Conservation (phyloP, 2,113 vertebrate genomes). For the Engraulis encrasicolus region DNA sequence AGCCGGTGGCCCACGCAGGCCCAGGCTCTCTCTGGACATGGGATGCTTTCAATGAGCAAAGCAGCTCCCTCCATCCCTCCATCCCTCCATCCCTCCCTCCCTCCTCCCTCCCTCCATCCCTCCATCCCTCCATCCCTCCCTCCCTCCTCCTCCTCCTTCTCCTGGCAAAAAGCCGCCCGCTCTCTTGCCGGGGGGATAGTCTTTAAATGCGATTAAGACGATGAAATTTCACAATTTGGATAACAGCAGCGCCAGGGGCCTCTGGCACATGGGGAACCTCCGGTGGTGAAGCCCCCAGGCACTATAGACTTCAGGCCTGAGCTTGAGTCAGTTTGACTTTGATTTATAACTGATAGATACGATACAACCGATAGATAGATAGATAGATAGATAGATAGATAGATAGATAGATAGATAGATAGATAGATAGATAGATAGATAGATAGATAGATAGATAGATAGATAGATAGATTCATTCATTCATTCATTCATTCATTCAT, state of each 20-base stretch:
- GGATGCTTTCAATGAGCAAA: constrained; percentile 34
- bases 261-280: constrained; percentile 18
- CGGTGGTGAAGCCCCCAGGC: background rate
- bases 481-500: too few relatives aligned
- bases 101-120: constrained; percentile 16
- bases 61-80: constrained; percentile 12
- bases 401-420: too few relatives aligned
- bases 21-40: background rate
- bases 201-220: constrained; percentile 48
- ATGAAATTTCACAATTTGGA: constrained; percentile 46
- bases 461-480: too few relatives aligned
- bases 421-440: too few relatives aligned
- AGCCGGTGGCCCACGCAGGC: constrained; percentile 13
- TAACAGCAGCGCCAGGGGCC: constrained; percentile 31
- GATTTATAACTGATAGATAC: too few relatives aligned
- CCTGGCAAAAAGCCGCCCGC: constrained; percentile 38
- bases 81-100: background rate
- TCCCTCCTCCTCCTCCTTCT: too few relatives aligned
- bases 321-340: too few relatives aligned
- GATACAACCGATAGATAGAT: too few relatives aligned
- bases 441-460: too few relatives aligned
- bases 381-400: too few relatives aligned
- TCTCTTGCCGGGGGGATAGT: constrained; percentile 3
- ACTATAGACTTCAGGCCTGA: too few relatives aligned
- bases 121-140: background rate